A percentile compares a stretch with the other conserved stretches of the same genome.
These are phyloP conservation scores for Microtus oregoni DNA, from an alignment of 2,113 vertebrate species.

Conservation along the genomic window DNA sequence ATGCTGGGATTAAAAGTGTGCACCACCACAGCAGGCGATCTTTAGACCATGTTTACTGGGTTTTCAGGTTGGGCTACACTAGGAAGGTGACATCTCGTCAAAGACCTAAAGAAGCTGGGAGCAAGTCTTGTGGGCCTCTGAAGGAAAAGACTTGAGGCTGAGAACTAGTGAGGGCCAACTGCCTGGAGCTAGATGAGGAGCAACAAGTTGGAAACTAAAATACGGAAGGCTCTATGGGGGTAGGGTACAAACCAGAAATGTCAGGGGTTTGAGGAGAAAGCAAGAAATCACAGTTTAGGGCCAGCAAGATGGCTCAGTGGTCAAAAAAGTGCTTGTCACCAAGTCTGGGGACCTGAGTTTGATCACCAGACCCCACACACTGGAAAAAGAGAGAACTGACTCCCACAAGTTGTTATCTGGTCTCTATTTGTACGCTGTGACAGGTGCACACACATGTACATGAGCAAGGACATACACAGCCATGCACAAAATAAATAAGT, in stretches of 20 bases:
- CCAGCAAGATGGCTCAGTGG: background rate
- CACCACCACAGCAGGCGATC: background rate
- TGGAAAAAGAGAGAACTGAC: background rate
- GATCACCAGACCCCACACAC: background rate
- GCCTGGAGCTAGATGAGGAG: background rate
- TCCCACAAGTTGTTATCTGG: background rate
- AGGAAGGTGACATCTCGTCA: background rate
- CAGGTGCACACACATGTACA: background rate
- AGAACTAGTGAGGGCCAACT: background rate
- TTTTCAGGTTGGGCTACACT: background rate
- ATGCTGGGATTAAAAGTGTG: no score
- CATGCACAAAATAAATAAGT: background rate
- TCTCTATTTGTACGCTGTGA: background rate
- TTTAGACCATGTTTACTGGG: background rate
- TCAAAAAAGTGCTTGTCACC: background rate
- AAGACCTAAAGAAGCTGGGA: background rate
- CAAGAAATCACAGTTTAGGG: background rate
- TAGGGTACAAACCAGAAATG: background rate
- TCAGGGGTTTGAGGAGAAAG: background rate
- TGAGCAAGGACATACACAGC: background rate
- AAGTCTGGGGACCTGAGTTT: background rate
- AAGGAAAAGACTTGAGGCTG: background rate
- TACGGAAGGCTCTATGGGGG: background rate
- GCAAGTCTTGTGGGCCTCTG: background rate
- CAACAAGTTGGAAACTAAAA: no score